Evolutionary conservation across 2,113 vertebrate genomes (phyloP).

Genomic region (Fukomys damarensis): DNA sequence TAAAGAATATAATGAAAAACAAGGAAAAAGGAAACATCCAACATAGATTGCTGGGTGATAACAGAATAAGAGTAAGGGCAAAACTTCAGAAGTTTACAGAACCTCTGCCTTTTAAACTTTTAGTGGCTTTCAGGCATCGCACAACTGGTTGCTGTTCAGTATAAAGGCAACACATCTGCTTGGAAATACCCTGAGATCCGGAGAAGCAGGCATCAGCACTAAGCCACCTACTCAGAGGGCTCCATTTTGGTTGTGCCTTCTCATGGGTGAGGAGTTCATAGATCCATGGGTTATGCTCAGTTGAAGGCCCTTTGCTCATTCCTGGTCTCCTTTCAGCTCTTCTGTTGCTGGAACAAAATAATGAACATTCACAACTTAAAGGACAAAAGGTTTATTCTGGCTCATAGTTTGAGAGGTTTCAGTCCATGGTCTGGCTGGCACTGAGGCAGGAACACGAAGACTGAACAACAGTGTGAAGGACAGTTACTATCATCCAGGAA

Average conservation of each 20-base stretch:
- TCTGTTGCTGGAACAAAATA: not conserved
- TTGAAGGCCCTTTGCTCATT: not conserved
- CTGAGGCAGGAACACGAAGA: not conserved
- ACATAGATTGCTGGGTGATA: not conserved
- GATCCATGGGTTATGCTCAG: not conserved
- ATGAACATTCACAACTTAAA: not conserved
- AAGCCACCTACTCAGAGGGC: not conserved
- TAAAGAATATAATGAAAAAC: too few relatives aligned
- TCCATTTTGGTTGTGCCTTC: not conserved
- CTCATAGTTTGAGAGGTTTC: not conserved
- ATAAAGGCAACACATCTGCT: not conserved
- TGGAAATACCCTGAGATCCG: too few relatives aligned
- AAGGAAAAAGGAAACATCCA: not conserved
- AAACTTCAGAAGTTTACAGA: not conserved
- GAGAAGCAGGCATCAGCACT: not conserved
- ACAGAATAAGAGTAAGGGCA: not conserved
- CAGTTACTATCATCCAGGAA: not conserved
- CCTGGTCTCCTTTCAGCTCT: not conserved
- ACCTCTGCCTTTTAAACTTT: not conserved
- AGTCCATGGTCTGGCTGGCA: not conserved
- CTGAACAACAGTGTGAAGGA: not conserved
- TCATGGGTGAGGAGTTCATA: not conserved
- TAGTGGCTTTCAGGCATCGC: too few relatives aligned
- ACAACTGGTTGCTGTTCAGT: not conserved
- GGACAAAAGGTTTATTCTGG: not conserved